Conservation (phyloP, 2,888 invertebrate species). For the Brachynemurus nebulosus region DNA sequence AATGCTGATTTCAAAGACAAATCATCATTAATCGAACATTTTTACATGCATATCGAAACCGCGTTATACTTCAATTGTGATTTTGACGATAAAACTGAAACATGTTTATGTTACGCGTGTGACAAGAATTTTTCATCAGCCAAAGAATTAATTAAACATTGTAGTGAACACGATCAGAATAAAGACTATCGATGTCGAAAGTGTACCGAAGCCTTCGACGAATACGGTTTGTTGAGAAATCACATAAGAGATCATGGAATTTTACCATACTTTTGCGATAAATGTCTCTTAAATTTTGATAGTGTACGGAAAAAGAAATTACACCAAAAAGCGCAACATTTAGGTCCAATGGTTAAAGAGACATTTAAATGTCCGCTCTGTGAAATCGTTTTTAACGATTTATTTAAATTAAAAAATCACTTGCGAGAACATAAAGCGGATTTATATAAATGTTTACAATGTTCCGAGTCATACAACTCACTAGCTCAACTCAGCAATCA, state of each 20-base stretch:
- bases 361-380: background rate
- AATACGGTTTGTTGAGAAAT: background rate
- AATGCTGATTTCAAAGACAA: background rate
- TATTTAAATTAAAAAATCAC: background rate
- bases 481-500: slow-evolving; percentile 9
- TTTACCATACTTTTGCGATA: background rate
- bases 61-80: too few relatives aligned
- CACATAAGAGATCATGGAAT: background rate
- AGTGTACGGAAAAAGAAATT: background rate
- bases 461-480: background rate
- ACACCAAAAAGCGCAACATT: background rate
- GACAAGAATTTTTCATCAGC: too few relatives aligned
- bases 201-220: background rate
- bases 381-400: too few relatives aligned
- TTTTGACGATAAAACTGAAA: too few relatives aligned
- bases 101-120: too few relatives aligned
- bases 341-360: background rate
- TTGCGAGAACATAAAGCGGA: background rate
- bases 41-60: background rate
- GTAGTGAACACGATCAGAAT: background rate
- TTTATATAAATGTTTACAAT: background rate
- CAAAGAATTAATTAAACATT: too few relatives aligned
- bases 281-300: background rate
- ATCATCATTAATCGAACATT: background rate
- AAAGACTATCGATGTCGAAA: background rate